phyloP scores from a whole-genome alignment of 2,797 vertebrate genomes.

The Eulemur mongoz region DNA sequence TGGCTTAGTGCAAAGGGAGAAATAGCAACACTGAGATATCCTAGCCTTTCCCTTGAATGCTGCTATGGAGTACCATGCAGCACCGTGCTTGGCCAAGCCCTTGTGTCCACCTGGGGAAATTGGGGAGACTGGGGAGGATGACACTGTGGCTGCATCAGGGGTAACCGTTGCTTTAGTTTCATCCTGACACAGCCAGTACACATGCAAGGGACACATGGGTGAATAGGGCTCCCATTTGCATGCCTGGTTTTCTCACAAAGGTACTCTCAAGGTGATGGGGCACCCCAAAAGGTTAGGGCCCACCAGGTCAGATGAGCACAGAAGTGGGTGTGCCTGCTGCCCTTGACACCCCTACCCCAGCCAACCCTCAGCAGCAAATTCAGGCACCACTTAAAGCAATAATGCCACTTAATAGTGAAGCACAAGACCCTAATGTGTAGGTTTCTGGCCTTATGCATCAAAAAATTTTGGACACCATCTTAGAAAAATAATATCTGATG shows the following conservation, averaged over 20 bases:
- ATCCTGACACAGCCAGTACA: neutral
- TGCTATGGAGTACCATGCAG: accelerated
- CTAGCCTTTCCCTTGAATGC: neutral
- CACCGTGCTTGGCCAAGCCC: neutral
- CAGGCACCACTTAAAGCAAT: neutral
- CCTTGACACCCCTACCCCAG: neutral
- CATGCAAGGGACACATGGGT: neutral
- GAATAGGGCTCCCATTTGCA: neutral
- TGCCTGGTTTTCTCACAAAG: neutral
- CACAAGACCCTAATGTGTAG: neutral
- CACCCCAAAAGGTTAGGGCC: neutral
- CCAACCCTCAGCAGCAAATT: neutral
- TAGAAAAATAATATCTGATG: neutral
- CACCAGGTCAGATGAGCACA: neutral
- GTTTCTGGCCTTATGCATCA: neutral
- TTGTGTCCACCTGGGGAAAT: accelerated
- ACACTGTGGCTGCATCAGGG: neutral
- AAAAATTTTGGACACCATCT: neutral
- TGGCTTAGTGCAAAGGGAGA: accelerated
- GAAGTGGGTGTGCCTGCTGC: neutral
- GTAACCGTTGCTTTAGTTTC: neutral
- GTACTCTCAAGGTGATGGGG: neutral
- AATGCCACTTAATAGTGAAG: neutral
- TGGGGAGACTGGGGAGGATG: neutral
- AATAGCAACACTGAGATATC: accelerated